Base-by-base conservation (phyloP, 1,140 invertebrate species). In the Anastrepha obliqua region DNA sequence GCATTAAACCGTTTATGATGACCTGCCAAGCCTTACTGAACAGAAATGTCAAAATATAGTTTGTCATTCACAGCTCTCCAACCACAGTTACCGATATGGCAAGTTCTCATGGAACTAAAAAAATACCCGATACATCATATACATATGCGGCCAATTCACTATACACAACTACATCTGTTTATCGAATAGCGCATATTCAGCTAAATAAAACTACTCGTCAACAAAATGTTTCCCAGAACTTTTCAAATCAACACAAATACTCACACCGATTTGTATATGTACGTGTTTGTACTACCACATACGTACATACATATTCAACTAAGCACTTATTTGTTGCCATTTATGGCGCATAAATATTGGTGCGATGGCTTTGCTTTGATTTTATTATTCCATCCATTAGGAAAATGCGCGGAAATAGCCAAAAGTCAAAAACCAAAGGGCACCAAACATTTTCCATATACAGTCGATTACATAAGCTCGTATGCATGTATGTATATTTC, bases 331-430 rank as follows among this genome's bases (percentile, higher is more conserved):
- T 81, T 81, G 74, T 81, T 81, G 74, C 55, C 74, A 81, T 81
- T 81, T 81, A 81, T 81, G 47, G 13, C 74, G n/a, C 74, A 81
- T 81, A 81, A 81, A 81, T 81, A 81, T 81, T 17, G 74, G 9
- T 58, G 74, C 17, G 47, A 29, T 81, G n/a, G 17, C 20, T 81
- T 81, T 55, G 51, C 74, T 81, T 81, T 81, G 47, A 81, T 81
- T 81, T 81, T 81, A 81, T 81, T 81, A 81, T 81, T 81, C 47
- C 47, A 81, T 51, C 74, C 74, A 81, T 81, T 58, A 81, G 74
- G 74, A 29, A 51, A 58, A 81, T 81, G 47, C 20, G 47, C 74
- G 74, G 47, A 81, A 81, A 81, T 81, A 81, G 44, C 39, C 67
- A 74, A 47, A 47, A 74, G 67, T 42, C 67, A 81, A 81, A 81